Base-by-base conservation (phyloP, 1,140 invertebrate genomes). In the Drosophila parvula region DNA sequence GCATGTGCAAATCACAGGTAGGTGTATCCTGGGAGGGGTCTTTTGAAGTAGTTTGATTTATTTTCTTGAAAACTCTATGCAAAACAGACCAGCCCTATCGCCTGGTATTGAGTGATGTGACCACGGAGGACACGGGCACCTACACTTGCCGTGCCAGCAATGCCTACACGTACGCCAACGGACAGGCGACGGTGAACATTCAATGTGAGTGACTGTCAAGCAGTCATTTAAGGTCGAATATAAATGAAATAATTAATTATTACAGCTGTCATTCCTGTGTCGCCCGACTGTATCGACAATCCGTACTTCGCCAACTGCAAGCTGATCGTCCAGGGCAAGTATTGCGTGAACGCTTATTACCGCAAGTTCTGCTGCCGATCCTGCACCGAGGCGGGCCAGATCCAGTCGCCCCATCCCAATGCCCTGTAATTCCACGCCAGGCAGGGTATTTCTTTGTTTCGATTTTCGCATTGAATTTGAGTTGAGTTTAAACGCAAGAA, bases 331-430 rank as follows among this genome's bases (percentile, higher is more conserved):
- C 93, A 94, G 79, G 96, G 94, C 12, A 94, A 94, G 30, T 97
- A 96, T 90, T 99, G 98, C 91, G 93, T 93, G 9, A 97, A 98
- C 91, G 93, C 95, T 74, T 98, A 97, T 92, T 99, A 98, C 91
- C 96, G 96, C n/a, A 94, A 94, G 91, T 98, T 98, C 94, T 99
- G 98, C 91, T 99, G 98, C 92, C 94, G 95, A 86, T 98, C 97
- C 1, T 98, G 97, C 89, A 96, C 97, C 38, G 93, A 96, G 91
- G 96, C 97, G 3, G 97, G 97, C 3, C 95, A 97, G 78, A 61
- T 86, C 47, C 27, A 57, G 73, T n/a, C 36, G 16, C 61, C 65
- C 18, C 90, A 91, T 88, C 88, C 90, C 44, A 91, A 91, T 78
- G 81, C 77, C 50, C 53, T 91, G 44, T 91, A 90, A 84, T 74